Conservation (phyloP, 2,113 vertebrate genomes). For the Tachysurus vachellii region DNA sequence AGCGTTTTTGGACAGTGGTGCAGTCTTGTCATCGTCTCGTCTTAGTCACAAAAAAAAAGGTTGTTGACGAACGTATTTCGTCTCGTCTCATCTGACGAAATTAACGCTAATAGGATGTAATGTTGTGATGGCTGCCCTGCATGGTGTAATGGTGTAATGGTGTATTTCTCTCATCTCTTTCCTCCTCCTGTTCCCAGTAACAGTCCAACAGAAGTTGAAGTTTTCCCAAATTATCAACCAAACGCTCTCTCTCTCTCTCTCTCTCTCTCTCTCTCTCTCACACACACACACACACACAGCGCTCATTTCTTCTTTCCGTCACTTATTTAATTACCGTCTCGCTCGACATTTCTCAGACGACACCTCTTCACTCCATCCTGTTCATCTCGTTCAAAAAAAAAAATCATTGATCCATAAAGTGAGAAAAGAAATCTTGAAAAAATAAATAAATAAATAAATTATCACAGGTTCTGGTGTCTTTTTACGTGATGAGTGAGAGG, state of each 20-base stretch:
- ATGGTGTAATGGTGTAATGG: background rate
- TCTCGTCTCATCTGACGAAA: no score
- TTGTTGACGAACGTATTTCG: no score
- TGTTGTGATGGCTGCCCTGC: background rate
- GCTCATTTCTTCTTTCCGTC: background rate
- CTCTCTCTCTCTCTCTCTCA: background rate
- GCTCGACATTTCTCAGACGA: background rate
- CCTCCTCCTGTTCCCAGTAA: constrained; percentile 28
- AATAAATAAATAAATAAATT: background rate
- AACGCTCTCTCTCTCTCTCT: background rate
- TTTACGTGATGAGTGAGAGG: constrained; percentile 10
- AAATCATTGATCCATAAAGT: background rate
- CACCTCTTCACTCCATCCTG: constrained; percentile 3
- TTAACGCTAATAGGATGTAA: no score
- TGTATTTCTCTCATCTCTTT: background rate
- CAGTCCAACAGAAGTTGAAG: constrained; percentile 26
- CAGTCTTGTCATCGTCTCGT: no score
- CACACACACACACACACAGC: constrained; percentile 22
- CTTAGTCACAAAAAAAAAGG: no score
- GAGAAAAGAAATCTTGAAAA: background rate
- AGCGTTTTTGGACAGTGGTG: no score
- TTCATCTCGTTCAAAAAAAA: background rate
- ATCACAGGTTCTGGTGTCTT: constrained; percentile 1
- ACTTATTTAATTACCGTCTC: constrained; percentile 4
- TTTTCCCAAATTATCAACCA: constrained; percentile 19